Percentiles rank a stretch among this genome's conserved stretches.
Conservation (phyloP, 2,113 vertebrate species). For the Taxidea taxus region DNA sequence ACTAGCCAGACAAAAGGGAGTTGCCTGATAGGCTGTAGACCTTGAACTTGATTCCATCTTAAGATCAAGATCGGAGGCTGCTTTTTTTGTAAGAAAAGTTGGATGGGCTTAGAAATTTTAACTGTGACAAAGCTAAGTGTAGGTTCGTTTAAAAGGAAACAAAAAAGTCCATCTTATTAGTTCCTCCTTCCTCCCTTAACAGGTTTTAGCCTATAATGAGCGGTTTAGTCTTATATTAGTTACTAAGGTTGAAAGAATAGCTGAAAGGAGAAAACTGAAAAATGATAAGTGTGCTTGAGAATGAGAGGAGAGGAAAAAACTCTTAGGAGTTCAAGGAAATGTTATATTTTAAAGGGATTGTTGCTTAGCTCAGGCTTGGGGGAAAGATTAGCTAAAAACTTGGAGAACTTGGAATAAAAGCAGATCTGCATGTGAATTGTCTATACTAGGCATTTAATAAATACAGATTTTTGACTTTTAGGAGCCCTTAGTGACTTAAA, state of each 20-base stretch:
- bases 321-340: background rate
- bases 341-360: background rate
- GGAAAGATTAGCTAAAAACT: background rate
- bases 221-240: background rate
- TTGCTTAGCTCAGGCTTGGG: background rate
- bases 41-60: conserved; percentile 27
- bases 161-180: background rate
- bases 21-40: background rate
- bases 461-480: conserved; percentile 1
- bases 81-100: background rate
- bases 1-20: background rate
- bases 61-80: background rate
- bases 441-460: background rate
- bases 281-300: background rate
- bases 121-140: background rate
- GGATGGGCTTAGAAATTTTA: background rate
- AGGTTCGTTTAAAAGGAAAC: background rate
- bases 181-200: background rate
- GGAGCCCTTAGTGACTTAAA: background rate
- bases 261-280: background rate
- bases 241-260: background rate
- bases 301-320: background rate
- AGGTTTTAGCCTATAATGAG: background rate
- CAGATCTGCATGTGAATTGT: background rate
- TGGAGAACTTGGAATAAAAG: background rate